Percentiles rank a stretch among this genome's conserved stretches.
Conservation (phyloP, 2,888 invertebrate genomes). For the Athrips mouffetella region DNA sequence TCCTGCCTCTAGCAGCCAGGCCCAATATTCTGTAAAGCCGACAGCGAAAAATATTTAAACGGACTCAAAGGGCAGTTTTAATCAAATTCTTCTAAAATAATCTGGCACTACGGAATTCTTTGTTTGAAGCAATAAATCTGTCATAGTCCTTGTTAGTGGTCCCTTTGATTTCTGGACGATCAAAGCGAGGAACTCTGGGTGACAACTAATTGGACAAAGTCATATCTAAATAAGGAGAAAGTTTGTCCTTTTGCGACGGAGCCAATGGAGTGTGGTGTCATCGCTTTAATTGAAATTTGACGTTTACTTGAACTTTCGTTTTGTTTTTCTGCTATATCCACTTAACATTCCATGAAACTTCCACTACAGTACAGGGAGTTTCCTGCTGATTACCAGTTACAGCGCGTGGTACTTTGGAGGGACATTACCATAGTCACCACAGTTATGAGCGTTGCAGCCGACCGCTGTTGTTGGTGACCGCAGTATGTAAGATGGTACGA, state of each 20-base stretch:
- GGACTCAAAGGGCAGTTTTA: constrained; percentile 17
- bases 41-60: constrained; percentile 6
- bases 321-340: too few species aligned
- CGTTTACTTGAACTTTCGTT: neutral
- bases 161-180: constrained; percentile 63
- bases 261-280: constrained; percentile 5
- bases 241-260: constrained; percentile 1
- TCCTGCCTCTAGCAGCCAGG: too few species aligned
- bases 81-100: constrained; percentile 42
- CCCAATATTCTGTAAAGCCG: neutral
- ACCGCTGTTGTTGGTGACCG: too few species aligned
- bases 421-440: too few species aligned
- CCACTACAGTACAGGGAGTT: too few species aligned
- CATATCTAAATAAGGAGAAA: constrained; percentile 46
- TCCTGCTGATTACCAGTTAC: too few species aligned
- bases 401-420: too few species aligned
- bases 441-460: too few species aligned
- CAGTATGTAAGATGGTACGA: too few species aligned
- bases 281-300: constrained; percentile 12
- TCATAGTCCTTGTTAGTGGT: constrained; percentile 65
- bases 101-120: constrained; percentile 49
- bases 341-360: too few species aligned
- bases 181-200: constrained; percentile 64
- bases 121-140: constrained; percentile 63
- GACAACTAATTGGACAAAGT: constrained; percentile 62